Evolutionary conservation across 2,113 vertebrate species (phyloP).

Genomic region (Catharus minimus): DNA sequence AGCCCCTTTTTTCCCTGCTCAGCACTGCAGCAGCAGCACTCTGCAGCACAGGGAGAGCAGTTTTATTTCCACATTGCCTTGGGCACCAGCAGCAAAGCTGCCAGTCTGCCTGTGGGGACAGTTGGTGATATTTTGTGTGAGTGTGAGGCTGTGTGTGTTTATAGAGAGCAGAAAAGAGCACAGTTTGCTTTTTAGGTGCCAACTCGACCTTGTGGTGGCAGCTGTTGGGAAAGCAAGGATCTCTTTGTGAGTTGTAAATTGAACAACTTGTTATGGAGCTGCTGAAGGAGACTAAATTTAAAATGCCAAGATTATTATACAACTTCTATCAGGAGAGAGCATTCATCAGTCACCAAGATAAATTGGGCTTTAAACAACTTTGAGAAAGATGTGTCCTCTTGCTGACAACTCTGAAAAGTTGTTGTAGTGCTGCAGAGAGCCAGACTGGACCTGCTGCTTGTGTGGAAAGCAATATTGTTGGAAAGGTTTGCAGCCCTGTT

Average conservation of each 20-base stretch:
- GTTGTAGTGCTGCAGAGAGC: not conserved
- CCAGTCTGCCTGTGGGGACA: slow-evolving; percentile 1
- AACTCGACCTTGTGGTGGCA: slow-evolving; percentile 48
- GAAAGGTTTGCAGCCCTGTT: not conserved
- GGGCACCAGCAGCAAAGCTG: slow-evolving; percentile 35
- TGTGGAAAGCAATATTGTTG: not conserved
- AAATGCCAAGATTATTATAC: slow-evolving; percentile 48
- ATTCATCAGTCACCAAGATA: slow-evolving; percentile 40
- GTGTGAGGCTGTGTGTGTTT: not conserved
- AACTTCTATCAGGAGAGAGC: slow-evolving; percentile 24
- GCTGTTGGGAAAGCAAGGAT: slow-evolving; percentile 38
- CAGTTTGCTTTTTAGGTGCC: slow-evolving; percentile 60
- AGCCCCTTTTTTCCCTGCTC: not conserved
- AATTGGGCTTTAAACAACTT: slow-evolving; percentile 35
- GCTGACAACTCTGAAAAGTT: not conserved
- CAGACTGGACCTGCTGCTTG: not conserved
- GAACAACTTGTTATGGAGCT: slow-evolving; percentile 44
- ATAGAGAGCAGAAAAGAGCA: slow-evolving; percentile 46
- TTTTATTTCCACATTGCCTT: slow-evolving; percentile 26
- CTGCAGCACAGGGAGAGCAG: not conserved
- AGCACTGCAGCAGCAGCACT: not conserved
- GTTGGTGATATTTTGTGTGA: slow-evolving; percentile 21
- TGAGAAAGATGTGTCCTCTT: not conserved
- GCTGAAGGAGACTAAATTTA: slow-evolving; percentile 62
- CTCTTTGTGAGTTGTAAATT: slow-evolving; percentile 50